Conservation (phyloP, 2,888 invertebrate species). For the Fissipunctia ypsillon region DNA sequence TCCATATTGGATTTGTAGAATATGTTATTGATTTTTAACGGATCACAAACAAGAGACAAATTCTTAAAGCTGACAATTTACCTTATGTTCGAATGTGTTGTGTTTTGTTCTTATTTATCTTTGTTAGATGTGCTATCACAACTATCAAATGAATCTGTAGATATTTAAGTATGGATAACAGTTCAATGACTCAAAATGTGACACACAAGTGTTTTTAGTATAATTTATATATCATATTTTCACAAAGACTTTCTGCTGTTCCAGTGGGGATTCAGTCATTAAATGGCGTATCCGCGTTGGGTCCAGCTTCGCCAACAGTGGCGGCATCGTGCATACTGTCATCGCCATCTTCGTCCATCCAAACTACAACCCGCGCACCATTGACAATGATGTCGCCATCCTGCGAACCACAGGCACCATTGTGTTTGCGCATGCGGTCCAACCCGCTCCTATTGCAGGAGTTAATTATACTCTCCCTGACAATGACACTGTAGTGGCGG, state of each 20-base stretch:
- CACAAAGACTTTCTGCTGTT: constrained; percentile 20
- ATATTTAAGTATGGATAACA: background rate
- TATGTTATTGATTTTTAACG: no score
- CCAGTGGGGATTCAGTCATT: constrained; percentile 55
- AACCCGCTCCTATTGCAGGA: constrained; percentile 66
- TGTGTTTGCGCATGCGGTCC: constrained; percentile 16
- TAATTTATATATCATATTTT: no score
- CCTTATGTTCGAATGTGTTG: background rate
- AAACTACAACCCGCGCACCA: constrained; percentile 47
- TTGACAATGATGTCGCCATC: constrained; percentile 69
- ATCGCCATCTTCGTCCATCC: constrained; percentile 58
- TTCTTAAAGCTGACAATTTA: no score
- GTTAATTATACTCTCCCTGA: constrained; percentile 66
- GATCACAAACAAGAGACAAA: background rate
- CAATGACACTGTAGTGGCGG: constrained; percentile 71
- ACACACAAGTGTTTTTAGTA: no score
- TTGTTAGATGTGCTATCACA: background rate
- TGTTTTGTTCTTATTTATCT: no score
- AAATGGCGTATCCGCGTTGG: constrained; percentile 70
- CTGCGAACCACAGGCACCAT: constrained; percentile 52
- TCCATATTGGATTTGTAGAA: no score
- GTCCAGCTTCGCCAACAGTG: constrained; percentile 66
- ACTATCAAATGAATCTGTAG: background rate
- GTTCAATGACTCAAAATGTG: background rate
- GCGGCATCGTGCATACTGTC: constrained; percentile 65